Base-by-base conservation (phyloP, 2,888 invertebrate species). In the Suillia variegata region DNA sequence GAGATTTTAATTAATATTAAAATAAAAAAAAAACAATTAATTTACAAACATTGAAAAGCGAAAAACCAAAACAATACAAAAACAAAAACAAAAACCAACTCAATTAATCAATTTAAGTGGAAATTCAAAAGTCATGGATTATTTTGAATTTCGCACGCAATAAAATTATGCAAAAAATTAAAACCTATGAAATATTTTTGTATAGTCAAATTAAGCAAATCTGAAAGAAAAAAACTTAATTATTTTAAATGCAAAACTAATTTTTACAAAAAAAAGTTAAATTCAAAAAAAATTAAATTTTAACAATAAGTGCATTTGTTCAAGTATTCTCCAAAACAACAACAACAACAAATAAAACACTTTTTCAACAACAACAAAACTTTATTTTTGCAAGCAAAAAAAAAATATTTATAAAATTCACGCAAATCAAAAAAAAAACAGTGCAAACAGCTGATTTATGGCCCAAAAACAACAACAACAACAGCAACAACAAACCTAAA, bases 81-180 rank as follows among this genome's bases (percentile, higher is more conserved):
- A 17, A 60, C 24, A 26, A 47, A 61, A 60, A 54, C 57, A 59
- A 56, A 64, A 54, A 54, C 24, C 10, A 63, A 61, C 34, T n/a
- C n/a, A n/a, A n/a, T n/a, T n/a, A n/a, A n/a, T n/a, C 6, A 10
- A 48, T 31, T 48, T 8, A 48, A 38, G 48, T 57, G 60, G 62
- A 62, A 74, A 74, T 75, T 78, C 76, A 75, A 75, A 77, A 76
- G 71, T 71, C 74, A 67, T 73, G 76, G 74, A 78, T 76, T 77
- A 77, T 76, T 78, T 76, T 77, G 76, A 77, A 77, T 72, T 71
- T 68, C 47, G 58, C 56, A 62, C 55, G 18, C 45, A 34, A 53
- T n/a, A n/a, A 45, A 54, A 17, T 49, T 49, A 49, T 42, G 57
- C 42, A 53, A 31, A 31, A 31, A 8, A 31, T 31, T 31, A 31